Evolutionary conservation across 2,888 invertebrate genomes (phyloP).

Genomic region (Hemaris fuciformis): DNA sequence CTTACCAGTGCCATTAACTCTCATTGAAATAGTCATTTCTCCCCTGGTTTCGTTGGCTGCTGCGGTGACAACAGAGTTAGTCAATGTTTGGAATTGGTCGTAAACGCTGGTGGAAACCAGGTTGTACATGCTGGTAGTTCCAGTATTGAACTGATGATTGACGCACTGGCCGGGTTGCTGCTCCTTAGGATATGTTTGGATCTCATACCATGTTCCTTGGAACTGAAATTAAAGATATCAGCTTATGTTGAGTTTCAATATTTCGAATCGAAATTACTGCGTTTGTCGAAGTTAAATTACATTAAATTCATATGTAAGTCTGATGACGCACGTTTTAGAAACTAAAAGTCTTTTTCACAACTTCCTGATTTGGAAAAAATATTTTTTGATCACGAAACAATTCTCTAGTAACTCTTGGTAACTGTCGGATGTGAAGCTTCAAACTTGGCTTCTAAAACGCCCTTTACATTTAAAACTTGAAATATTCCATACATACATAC

Average conservation of each 20-base stretch:
- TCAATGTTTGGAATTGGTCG: constrained; percentile 33
- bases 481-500: too few relatives aligned
- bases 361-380: too few relatives aligned
- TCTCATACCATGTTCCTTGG: constrained; percentile 51
- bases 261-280: too few relatives aligned
- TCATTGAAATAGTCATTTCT: constrained; percentile 40
- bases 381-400: too few relatives aligned
- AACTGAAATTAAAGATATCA: constrained; percentile 38
- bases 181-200: constrained; percentile 51
- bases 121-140: constrained; percentile 28
- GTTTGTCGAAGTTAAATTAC: too few relatives aligned
- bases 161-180: constrained; percentile 53
- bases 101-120: constrained; percentile 43
- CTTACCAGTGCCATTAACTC: constrained; percentile 29
- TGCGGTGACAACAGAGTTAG: constrained; percentile 35
- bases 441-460: too few relatives aligned
- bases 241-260: background rate
- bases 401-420: too few relatives aligned
- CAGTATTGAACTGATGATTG: constrained; percentile 41
- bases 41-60: constrained; percentile 42
- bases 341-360: too few relatives aligned
- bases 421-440: too few relatives aligned
- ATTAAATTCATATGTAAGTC: too few relatives aligned
- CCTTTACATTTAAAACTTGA: too few relatives aligned
- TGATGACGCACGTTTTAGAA: too few relatives aligned